phyloP scores from a whole-genome alignment of 2,888 invertebrate species.

The Opisthograptis luteolata region DNA sequence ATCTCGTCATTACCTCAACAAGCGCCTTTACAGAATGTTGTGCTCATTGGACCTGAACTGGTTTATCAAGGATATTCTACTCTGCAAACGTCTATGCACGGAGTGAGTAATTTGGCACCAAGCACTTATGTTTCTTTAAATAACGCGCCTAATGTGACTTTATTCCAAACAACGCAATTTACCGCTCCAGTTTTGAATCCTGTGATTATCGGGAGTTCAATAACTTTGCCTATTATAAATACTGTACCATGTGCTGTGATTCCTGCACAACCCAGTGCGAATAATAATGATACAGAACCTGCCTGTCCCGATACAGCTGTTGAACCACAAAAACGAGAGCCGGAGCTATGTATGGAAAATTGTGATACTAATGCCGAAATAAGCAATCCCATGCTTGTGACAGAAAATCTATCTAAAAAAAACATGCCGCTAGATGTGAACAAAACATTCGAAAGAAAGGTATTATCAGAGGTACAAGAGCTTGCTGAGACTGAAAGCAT shows the following conservation, averaged over 20 bases:
- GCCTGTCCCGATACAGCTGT: conserved; percentile 4
- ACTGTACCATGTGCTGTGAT: conserved; percentile 24
- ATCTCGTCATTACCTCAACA: conserved; percentile 45
- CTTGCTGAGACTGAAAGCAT: conserved; percentile 34
- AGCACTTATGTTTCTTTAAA: conserved; percentile 49
- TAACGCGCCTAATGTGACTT: conserved; percentile 48
- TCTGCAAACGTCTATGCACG: conserved; percentile 42
- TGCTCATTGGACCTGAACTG: conserved; percentile 56
- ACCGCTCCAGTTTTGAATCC: conserved; percentile 52
- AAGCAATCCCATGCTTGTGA: conserved; percentile 4
- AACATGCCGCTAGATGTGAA: conserved; percentile 32
- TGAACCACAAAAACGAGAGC: conserved; percentile 2
- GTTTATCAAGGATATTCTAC: conserved; percentile 54
- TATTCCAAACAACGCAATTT: conserved; percentile 56
- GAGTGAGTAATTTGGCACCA: conserved; percentile 37
- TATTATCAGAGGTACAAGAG: conserved; percentile 61
- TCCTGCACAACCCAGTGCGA: conserved; percentile 16
- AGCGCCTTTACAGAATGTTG: conserved; percentile 53
- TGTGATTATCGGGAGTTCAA: conserved; percentile 52
- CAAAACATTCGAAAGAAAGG: conserved; percentile 51
- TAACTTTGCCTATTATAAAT: conserved; percentile 35
- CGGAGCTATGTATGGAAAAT: neutral
- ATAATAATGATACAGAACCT: conserved; percentile 1
- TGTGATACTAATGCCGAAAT: conserved; percentile 16
- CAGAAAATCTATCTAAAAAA: neutral